A percentile compares a stretch with the other conserved stretches of the same genome.
These are phyloP conservation scores for Palaemon carinicauda DNA, from an alignment of 1,140 invertebrate genomes.

Conservation along the genomic window DNA sequence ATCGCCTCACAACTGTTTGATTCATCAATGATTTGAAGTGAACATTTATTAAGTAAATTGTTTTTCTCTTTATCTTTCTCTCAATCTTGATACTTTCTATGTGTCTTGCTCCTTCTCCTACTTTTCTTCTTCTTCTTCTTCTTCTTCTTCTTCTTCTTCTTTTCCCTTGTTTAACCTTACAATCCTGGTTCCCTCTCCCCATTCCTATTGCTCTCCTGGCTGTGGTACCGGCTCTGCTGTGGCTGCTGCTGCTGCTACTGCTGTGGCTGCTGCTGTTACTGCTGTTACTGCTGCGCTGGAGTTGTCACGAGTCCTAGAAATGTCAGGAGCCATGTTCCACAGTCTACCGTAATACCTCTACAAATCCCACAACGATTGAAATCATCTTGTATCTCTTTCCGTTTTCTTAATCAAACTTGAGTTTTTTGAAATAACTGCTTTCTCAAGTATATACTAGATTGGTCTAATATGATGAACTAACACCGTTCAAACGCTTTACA, in stretches of 20 bases:
- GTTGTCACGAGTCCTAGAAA: neutral
- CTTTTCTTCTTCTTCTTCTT: neutral
- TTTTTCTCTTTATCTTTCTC: too few species aligned
- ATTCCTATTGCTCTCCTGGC: neutral
- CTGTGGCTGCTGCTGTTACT: neutral
- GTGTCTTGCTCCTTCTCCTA: neutral
- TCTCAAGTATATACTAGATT: too few species aligned
- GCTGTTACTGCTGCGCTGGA: neutral
- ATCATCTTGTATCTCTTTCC: too few species aligned
- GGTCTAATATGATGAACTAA: too few species aligned
- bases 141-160: neutral
- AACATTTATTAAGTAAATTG: too few species aligned
- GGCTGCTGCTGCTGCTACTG: neutral
- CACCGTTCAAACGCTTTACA: too few species aligned
- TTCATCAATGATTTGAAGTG: too few species aligned
- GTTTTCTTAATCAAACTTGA: too few species aligned
- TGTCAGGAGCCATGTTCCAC: neutral
- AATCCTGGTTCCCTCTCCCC: neutral
- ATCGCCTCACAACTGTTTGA: too few species aligned
- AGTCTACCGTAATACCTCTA: neutral
- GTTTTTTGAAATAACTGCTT: too few species aligned
- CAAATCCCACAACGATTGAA: too few species aligned
- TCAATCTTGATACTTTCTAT: too few species aligned
- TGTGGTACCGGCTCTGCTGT: neutral
- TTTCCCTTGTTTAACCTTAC: neutral